Evolutionary conservation across 2,797 vertebrate genomes (phyloP), one percentile per base, ranked within the genome.

Genomic region (Morelia viridis): DNA sequence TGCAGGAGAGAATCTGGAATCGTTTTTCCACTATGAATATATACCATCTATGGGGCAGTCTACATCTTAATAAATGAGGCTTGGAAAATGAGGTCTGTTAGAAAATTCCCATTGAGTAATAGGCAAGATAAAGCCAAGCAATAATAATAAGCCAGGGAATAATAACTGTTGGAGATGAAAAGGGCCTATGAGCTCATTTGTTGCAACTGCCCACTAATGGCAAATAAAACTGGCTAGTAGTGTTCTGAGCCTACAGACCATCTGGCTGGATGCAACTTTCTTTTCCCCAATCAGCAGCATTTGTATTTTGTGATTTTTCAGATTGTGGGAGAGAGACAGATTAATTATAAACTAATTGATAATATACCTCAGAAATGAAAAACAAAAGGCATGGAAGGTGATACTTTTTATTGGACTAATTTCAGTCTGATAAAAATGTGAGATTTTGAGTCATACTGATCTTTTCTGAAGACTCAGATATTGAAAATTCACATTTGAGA

Each of bases 191-290:
- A 91, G 31, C 83, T 91, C 31, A 89, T 61, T 24, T 60, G 31
- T 89, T 41, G 3, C 46, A 91, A 41, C 87, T 91, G 64, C 64
- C 87, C 31, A 86, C 90, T 46, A 62, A 46, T 87, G 88, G 57
- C 2, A 65, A 68, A 80, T 65, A 64, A 87, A 91, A 57, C 65
- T 13, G 31, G 60, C 58, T 28, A 60, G 83, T 76, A 9, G n/a
- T 56, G 19, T 83, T 80, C 62, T 24, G 12, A 80, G 68, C 92
- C 85, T 92, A 90, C 92, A 62, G 58, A 92, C 92, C 68, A 90
- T 90, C 92, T 92, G 89, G 88, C 57, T 90, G 85, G 46, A 80
- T 90, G 62, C 58, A 90, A 26, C 13, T 85, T 60, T 60, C 13
- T 35, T 60, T 64, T 13, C 8, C 8, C 15, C 65, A 61, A 28